Evolutionary conservation across 2,113 vertebrate species (phyloP), one percentile per base, ranked within the genome.

Genomic region (Nothocercus nigrocapillus): DNA sequence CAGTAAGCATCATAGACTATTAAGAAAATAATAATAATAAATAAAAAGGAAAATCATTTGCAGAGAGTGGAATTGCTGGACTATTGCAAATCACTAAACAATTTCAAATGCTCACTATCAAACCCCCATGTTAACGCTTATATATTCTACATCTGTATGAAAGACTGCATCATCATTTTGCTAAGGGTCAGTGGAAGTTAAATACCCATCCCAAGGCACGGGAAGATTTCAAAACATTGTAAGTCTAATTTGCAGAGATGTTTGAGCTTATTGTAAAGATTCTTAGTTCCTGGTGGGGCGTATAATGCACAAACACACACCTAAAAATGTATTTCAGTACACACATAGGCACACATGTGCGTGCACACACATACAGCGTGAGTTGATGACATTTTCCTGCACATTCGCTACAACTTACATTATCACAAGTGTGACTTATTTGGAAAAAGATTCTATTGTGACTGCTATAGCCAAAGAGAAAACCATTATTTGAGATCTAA

Each of bases 401-500:
- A 44, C 83, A 2, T 70, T 67, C 28, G 3, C 62, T 8, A 15
- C 24, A 9, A 75, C 89, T 90, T 42, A 64, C 66, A 16, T 66
- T 72, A 56, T 42, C 75, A 18, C 82, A 64, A 93, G 62, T 5
- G 85, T 16, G 85, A 67, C 76, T 91, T 1, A 40, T 85, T 5
- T 64, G 34, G 59, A 2, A 63, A 28, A 44, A 68, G 44, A 68
- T 63, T 61, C 92, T 30, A 86, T 85, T 88, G 95, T 92, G 73
- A 59, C 45, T 20, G 85, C n/a, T 13, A 21, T 7, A 67, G 38
- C 42, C 38, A n/a, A 74, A 88, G 90, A 61, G 69, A 81, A 59
- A 94, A 40, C 28, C 88, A 56, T 82, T 56, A 98, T 98, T 98
- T 36, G 45, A 98, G 94, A 96, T 97, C 97, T 89, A 94, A 98